These are phyloP conservation scores for Athalia rosae DNA, from an alignment of 2,888 invertebrate genomes.

Conservation along the genomic window DNA sequence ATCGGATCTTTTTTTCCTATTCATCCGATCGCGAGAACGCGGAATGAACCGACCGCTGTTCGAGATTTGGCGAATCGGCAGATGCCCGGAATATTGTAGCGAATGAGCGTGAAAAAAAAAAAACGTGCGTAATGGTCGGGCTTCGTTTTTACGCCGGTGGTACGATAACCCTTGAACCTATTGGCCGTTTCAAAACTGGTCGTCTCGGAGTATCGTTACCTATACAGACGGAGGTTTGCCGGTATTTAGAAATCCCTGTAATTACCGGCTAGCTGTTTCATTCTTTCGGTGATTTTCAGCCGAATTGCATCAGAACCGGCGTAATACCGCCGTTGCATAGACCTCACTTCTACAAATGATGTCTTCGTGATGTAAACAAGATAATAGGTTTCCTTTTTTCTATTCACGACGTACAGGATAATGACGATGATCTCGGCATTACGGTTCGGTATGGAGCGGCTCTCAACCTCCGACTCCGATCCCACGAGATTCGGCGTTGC, in stretches of 20 bases:
- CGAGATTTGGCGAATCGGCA: not conserved
- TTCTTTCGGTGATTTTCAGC: slow-evolving; percentile 66
- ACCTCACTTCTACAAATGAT: slow-evolving; percentile 49
- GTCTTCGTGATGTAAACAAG: slow-evolving; percentile 71
- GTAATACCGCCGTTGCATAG: slow-evolving; percentile 51
- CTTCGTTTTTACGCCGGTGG: slow-evolving; percentile 21
- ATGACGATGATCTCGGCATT: slow-evolving; percentile 67
- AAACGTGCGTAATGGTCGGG: not conserved
- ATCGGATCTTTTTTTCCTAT: slow-evolving; percentile 50
- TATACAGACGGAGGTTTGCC: not conserved
- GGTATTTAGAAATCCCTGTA: slow-evolving; percentile 54
- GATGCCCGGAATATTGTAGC: too few species aligned
- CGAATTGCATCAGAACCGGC: slow-evolving; percentile 64
- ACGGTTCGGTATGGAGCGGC: slow-evolving; percentile 58
- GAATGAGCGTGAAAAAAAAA: not conserved
- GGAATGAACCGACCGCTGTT: not conserved
- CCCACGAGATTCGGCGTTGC: too few species aligned
- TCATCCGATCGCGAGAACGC: slow-evolving; percentile 61
- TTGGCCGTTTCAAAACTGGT: too few species aligned
- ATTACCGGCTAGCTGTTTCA: slow-evolving; percentile 58
- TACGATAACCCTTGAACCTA: not conserved
- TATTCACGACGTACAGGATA: slow-evolving; percentile 68
- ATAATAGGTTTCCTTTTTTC: slow-evolving; percentile 63
- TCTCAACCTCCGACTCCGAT: slow-evolving; percentile 51
- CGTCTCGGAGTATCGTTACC: slow-evolving; percentile 6